Evolutionary conservation across 2,888 invertebrate genomes (phyloP).

Genomic region (Cataglyphis livida): DNA sequence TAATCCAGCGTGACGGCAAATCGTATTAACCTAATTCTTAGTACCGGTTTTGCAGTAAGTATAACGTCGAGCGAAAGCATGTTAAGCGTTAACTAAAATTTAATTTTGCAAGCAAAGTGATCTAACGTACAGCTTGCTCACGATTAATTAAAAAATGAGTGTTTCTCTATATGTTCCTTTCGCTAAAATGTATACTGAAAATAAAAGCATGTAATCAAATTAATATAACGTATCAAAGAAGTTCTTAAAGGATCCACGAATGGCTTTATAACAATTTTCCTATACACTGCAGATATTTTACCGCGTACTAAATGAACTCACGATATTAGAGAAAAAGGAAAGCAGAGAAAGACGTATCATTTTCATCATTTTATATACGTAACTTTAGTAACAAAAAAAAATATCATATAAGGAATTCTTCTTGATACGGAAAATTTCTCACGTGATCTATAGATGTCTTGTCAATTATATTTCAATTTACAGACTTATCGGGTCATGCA

Average conservation of each 20-base stretch:
- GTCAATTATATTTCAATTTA: not conserved
- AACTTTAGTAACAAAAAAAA: not conserved
- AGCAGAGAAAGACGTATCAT: not conserved
- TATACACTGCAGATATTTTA: not conserved
- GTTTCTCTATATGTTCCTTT: not conserved
- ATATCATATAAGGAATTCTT: not conserved
- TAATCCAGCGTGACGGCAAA: constrained; percentile 13
- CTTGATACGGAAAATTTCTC: not conserved
- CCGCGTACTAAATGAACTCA: not conserved
- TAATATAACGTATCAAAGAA: not conserved
- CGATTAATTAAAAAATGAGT: not conserved
- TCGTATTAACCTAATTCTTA: constrained; percentile 15
- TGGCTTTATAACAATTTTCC: not conserved
- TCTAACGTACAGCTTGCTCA: not conserved
- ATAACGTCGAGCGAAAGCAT: constrained; percentile 2
- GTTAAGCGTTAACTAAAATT: constrained; percentile 20
- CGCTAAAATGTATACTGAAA: not conserved
- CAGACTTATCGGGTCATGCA: not conserved
- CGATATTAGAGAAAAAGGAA: not conserved
- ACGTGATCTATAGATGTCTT: not conserved
- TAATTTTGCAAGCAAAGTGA: not conserved
- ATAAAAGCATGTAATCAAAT: not conserved
- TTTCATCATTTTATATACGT: not conserved
- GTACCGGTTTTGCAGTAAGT: not conserved
- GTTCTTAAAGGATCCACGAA: not conserved